Evolutionary conservation across 2,888 invertebrate genomes (phyloP), one percentile per base, ranked within the genome.

Genomic region (Hyalella azteca): DNA sequence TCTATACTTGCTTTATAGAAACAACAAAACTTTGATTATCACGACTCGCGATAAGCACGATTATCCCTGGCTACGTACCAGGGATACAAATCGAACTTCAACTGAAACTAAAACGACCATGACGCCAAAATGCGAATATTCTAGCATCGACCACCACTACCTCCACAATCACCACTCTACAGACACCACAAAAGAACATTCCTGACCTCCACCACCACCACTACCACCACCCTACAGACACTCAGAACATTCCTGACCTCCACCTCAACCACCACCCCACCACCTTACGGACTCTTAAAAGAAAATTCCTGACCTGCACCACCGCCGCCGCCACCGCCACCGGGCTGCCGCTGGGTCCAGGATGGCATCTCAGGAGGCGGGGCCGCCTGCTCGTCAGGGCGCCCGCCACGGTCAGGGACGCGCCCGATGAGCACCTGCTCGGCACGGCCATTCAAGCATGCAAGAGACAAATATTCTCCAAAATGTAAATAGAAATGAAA

Each of bases 331-430:
- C 78, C 77, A n/a, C 80, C 81, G 29, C 82, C 80, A 45, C 81
- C 81, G 13, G 81, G 41, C 60, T 86, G 85, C 32, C 89, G 86
- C 86, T 95, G 94, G 86, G 93, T 92, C 95, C 97, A 98, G 0
- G 95, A 93, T 0, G 98, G 98, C 96, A 98, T 97, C 89, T 98
- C 98, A 0, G 97, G 97, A 0, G 97, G 96, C 0, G 98, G 98
- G 0, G 95, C 93, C 83, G 95, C 94, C 86, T 94, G 93, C 86
- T 98, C 98, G 86, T 93, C 92, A 0, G 97, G 94, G 77, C 98
- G 90, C 1, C 98, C 98, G 29, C 98, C 98, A 86, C 98, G 90
- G 88, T 98, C 98, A 0, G 97, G 97, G 0, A 97, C 97, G 92
- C 93, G 86, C 0, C 86, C 87, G 66, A 84, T 83, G 15, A 84